These are phyloP conservation scores for Lepeophtheirus salmonis DNA, from an alignment of 1,140 invertebrate genomes.

Conservation along the genomic window DNA sequence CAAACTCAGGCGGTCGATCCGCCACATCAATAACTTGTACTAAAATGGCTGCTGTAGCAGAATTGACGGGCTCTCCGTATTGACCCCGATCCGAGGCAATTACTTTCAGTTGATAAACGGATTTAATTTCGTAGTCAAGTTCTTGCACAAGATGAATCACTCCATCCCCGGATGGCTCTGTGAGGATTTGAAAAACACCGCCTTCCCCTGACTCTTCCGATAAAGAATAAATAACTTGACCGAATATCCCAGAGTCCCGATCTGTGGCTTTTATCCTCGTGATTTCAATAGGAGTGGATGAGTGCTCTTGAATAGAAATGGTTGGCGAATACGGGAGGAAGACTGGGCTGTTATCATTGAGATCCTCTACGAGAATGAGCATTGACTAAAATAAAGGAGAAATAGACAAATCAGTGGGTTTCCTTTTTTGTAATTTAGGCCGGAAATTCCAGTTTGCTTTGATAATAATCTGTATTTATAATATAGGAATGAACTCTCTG, in stretches of 20 bases:
- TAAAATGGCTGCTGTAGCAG: conserved; percentile 65
- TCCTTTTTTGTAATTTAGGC: too few relatives aligned
- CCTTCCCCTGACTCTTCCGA: conserved; percentile 65
- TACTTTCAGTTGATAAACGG: conserved; percentile 62
- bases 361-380: conserved; percentile 66
- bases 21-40: conserved; percentile 71
- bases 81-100: conserved; percentile 65
- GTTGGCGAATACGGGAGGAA: conserved; percentile 66
- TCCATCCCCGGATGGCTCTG: conserved; percentile 68
- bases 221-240: conserved; percentile 46
- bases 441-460: too few relatives aligned
- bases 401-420: too few relatives aligned
- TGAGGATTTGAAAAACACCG: conserved; percentile 52
- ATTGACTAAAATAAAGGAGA: too few relatives aligned
- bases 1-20: conserved; percentile 75
- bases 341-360: conserved; percentile 72
- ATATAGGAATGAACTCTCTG: too few relatives aligned
- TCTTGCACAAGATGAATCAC: conserved; percentile 50
- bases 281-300: conserved; percentile 43
- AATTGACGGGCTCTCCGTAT: conserved; percentile 54
- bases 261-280: conserved; percentile 67
- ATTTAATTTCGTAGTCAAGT: conserved; percentile 71
- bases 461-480: too few relatives aligned
- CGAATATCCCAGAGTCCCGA: conserved; percentile 70
- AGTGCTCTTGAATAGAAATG: conserved; percentile 55